Evolutionary conservation across 2,888 invertebrate species (phyloP), one percentile per base, ranked within the genome.

Genomic region (Aethes cnicana): DNA sequence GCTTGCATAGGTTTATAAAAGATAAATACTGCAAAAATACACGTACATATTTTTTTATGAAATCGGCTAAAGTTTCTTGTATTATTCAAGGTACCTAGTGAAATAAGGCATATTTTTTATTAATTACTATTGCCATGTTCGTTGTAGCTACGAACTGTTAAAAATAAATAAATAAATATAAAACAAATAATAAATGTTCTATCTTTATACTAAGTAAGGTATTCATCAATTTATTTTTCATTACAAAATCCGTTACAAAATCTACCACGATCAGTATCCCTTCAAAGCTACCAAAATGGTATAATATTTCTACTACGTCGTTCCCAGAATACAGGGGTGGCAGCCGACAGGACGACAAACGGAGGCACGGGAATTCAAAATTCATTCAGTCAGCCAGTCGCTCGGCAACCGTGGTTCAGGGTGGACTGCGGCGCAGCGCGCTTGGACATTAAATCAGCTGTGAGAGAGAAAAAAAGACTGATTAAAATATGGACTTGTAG

Each of bases 401-500:
- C 48, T 56, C 56, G 48, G 58, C 54, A 57, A 57, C 66, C 61
- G 59, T 56, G 53, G 55, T 46, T 35, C 47, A n/a, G 47, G 11
- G n/a, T 35, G 55, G 47, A 44, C 53, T 54, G 54, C 54, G 56
- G 53, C 46, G 42, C 49, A 9, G 47, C 43, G 54, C 52, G 47
- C 50, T 35, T 46, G 30, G 20, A 14, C 35, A 53, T 42, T 55
- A 39, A 47, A 49, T 44, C 56, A 28, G 37, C 35, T 62, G 68
- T 73, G 74, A 71, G 75, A 74, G 68, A 65, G 63, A 62, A 54
- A 43, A 33, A 50, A 67, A 70, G 69, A 70, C 69, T 72, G 71
- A 69, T 54, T n/a, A n/a, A 25, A 74, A 65, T 67, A 80, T 80
- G 81, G 72, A 74, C 77, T 73, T 72, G 74, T 79, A 71, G n/a